Evolutionary conservation across 2,113 vertebrate species (phyloP).

Genomic region (Aphyosemion australe): DNA sequence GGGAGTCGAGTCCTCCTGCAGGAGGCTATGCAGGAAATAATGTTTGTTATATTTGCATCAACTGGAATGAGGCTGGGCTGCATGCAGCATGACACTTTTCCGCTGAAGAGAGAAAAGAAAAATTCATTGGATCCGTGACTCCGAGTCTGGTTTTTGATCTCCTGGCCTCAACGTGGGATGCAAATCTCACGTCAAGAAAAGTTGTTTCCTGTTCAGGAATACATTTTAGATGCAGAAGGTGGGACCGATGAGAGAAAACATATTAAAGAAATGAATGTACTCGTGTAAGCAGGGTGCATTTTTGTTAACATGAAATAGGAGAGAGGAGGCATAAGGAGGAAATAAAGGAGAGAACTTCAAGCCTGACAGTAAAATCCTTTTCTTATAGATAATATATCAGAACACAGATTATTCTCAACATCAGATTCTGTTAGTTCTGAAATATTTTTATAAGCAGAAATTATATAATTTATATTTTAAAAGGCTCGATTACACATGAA

Average conservation of each 20-base stretch:
- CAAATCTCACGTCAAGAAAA: slow-evolving; percentile 11
- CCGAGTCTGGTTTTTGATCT: slow-evolving; percentile 42
- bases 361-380: no score
- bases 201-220: slow-evolving; percentile 23
- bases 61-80: slow-evolving; percentile 40
- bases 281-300: no score
- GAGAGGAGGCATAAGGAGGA: no score
- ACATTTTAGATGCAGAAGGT: slow-evolving; percentile 19
- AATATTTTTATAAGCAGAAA: no score
- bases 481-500: no score
- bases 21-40: slow-evolving; percentile 35
- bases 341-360: no score
- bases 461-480: no score
- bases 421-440: no score
- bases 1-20: slow-evolving; percentile 36
- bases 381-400: no score
- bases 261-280: no score
- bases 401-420: no score
- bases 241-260: slow-evolving; percentile 7
- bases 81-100: slow-evolving; percentile 33
- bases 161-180: slow-evolving; percentile 20
- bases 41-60: slow-evolving; percentile 58
- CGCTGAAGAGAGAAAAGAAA: slow-evolving; percentile 16
- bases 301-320: no score
- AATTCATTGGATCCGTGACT: slow-evolving; percentile 39